Base-by-base conservation (phyloP, 2,888 invertebrate species). In the Chaetogeoica ovagalla region DNA sequence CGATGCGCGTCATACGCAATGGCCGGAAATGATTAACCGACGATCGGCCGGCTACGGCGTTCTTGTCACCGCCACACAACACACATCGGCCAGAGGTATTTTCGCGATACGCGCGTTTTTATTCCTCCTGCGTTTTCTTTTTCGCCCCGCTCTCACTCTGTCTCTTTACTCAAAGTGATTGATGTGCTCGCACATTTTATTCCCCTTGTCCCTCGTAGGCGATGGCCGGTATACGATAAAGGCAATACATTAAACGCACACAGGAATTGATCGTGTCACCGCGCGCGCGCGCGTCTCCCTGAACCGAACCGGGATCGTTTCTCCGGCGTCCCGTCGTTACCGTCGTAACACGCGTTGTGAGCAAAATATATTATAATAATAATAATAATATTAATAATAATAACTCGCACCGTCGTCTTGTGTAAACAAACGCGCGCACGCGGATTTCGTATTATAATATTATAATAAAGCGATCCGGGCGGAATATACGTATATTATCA, bases 11-110 rank as follows among this genome's bases (percentile, higher is more conserved):
- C n/a, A 9, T 9, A 11, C 48, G 68, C 23, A n/a, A 73, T 62
- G 21, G 52, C 65, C 21, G 55, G 37, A 75, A 30, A 75, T 59
- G 75, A 75, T 75, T 57, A 75, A 75, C 39, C 15, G 43, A n/a
- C 55, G 19, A 19, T n/a, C 17, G 17, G 11, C 11, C 17, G 17
- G 6, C n/a, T n/a, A 15, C 21, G n/a, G 11, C 17, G 17, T n/a
- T 9, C 19, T 37, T 17, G 3, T 39, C 23, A 13, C n/a, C 21
- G 17, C 8, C 19, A 21, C 62, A 37, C 7, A 17, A 30, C 30
- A 30, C 30, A 4, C 30, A 4, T 30, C 4, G 30, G 1, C 30
- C 4, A 30, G 30, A 2, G 1, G 4, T 30, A n/a, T 48, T 30
- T 62, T 30, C 5, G 30, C n/a, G 62, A 65, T 55, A 11, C 21